These are phyloP conservation scores for Eueremaeus valkanovi DNA, from an alignment of 2,888 invertebrate genomes.

Conservation along the genomic window DNA sequence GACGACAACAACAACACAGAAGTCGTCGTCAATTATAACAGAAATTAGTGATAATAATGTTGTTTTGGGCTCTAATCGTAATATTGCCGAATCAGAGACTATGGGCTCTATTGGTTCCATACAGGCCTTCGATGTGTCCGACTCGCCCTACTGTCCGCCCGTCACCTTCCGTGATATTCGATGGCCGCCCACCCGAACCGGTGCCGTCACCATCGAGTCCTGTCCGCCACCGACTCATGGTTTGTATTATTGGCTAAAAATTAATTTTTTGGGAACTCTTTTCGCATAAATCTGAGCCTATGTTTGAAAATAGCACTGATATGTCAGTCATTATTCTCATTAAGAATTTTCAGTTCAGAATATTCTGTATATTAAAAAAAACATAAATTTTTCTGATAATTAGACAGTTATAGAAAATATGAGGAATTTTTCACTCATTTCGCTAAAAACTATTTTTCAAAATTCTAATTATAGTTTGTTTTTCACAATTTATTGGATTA, in stretches of 20 bases:
- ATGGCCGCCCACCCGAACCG: constrained; percentile 34
- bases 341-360: too few species aligned
- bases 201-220: constrained; percentile 13
- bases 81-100: constrained; percentile 2
- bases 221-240: constrained; percentile 38
- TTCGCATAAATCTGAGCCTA: too few species aligned
- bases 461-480: too few species aligned
- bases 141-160: constrained; percentile 3
- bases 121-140: not conserved
- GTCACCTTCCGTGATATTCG: constrained; percentile 23
- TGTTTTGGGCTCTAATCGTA: not conserved
- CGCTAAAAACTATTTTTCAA: too few species aligned
- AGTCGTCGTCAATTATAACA: not conserved
- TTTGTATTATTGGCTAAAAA: not conserved
- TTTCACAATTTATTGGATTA: too few species aligned
- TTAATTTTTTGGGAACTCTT: too few species aligned
- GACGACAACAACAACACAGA: not conserved
- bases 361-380: too few species aligned
- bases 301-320: too few species aligned
- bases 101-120: constrained; percentile 1
- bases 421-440: too few species aligned
- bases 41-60: constrained; percentile 9
- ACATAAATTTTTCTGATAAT: too few species aligned
- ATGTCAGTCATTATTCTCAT: too few species aligned
- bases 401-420: too few species aligned